Conservation (phyloP, 2,797 vertebrate species). For the Dipus sagitta region DNA sequence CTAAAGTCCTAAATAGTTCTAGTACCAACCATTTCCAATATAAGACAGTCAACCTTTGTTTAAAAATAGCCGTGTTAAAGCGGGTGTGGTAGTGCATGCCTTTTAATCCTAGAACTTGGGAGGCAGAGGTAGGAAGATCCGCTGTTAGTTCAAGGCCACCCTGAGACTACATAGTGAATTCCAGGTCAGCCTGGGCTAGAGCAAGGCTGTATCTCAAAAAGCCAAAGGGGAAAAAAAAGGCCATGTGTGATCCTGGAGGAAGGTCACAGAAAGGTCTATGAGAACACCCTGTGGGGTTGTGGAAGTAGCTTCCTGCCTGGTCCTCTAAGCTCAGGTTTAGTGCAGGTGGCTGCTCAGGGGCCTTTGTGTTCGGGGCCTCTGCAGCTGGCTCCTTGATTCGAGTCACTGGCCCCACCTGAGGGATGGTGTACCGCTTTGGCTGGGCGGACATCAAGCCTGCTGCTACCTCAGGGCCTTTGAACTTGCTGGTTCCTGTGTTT, state of each 20-base stretch:
- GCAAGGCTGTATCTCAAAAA: too few species aligned
- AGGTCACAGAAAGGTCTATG: not conserved
- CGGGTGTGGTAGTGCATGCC: too few species aligned
- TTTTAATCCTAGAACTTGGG: too few species aligned
- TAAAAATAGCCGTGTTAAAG: too few species aligned
- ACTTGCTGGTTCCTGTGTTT: not conserved
- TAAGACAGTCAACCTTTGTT: too few species aligned
- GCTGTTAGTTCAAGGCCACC: too few species aligned
- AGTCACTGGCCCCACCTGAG: accelerated
- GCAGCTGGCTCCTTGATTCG: not conserved
- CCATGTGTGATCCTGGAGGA: not conserved
- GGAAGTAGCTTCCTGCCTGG: not conserved
- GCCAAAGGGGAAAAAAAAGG: too few species aligned
- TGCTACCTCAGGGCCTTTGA: not conserved
- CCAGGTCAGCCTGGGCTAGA: too few species aligned
- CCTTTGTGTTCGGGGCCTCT: not conserved
- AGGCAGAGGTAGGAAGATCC: too few species aligned
- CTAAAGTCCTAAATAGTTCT: not conserved
- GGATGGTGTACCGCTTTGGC: not conserved
- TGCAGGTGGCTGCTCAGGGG: not conserved
- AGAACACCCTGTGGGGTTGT: accelerated
- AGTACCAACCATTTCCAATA: not conserved
- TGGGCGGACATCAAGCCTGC: not conserved
- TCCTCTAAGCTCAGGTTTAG: not conserved
- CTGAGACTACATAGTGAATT: too few species aligned